A percentile compares a stretch with the other conserved stretches of the same genome.
These are phyloP conservation scores for Melanerpes formicivorus DNA, from an alignment of 2,113 vertebrate genomes.

Conservation along the genomic window DNA sequence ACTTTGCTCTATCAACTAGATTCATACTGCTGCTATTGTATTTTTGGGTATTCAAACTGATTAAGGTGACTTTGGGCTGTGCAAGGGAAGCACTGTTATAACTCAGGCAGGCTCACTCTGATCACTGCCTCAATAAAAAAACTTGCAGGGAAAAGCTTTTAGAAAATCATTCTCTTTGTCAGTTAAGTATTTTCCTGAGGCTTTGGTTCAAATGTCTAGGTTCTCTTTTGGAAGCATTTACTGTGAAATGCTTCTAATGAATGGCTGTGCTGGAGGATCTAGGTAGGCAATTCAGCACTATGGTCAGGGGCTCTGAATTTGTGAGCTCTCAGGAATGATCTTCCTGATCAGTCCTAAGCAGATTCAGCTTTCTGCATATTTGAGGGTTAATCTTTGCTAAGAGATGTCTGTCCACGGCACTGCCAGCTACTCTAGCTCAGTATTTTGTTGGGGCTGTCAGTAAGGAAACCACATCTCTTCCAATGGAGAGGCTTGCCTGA, in stretches of 20 bases:
- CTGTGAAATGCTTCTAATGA: constrained; percentile 52
- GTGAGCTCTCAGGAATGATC: constrained; percentile 15
- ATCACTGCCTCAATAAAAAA: constrained; percentile 53
- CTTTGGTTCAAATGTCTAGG: constrained; percentile 49
- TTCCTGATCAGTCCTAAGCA: constrained; percentile 1
- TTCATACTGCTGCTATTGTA: constrained; percentile 31
- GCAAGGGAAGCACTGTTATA: neutral
- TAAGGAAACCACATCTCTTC: neutral
- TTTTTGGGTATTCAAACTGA: constrained; percentile 53
- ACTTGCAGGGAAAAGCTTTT: constrained; percentile 54
- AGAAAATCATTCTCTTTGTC: constrained; percentile 59
- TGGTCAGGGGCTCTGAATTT: constrained; percentile 22
- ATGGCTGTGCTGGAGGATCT: constrained; percentile 29
- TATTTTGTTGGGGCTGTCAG: neutral
- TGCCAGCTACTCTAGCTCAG: neutral
- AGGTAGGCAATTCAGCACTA: neutral
- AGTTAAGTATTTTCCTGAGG: constrained; percentile 53
- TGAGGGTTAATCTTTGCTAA: neutral
- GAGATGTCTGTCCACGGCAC: neutral
- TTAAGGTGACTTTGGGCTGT: constrained; percentile 61
- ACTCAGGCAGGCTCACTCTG: constrained; percentile 24
- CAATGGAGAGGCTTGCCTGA: neutral
- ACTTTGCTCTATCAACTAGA: constrained; percentile 1
- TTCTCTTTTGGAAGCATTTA: constrained; percentile 55
- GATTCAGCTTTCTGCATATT: neutral